These are phyloP conservation scores for Drosophila grimshawi DNA, from an alignment of 1,140 invertebrate species.

Conservation along the genomic window DNA sequence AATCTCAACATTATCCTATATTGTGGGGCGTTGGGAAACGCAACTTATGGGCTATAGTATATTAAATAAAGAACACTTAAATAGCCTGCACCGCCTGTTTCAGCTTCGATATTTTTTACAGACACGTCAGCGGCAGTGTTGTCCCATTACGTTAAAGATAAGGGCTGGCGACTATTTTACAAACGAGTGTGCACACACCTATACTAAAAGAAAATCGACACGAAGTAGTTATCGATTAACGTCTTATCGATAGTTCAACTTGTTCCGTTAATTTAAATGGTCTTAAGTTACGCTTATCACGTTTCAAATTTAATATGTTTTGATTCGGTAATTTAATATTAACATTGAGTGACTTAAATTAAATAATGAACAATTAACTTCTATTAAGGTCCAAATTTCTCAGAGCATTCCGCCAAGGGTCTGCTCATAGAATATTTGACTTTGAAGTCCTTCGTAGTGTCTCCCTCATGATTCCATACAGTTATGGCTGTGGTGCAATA, in stretches of 20 bases:
- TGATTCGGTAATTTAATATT: too few species aligned
- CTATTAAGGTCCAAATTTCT: slow-evolving; percentile 66
- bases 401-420: slow-evolving; percentile 63
- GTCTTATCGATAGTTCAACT: not conserved
- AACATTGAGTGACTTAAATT: slow-evolving; percentile 8
- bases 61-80: slow-evolving; percentile 56
- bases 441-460: slow-evolving; percentile 68
- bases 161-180: slow-evolving; percentile 16
- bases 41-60: slow-evolving; percentile 70
- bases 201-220: not conserved
- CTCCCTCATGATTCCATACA: slow-evolving; percentile 70
- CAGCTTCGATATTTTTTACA: slow-evolving; percentile 59
- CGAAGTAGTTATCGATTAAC: slow-evolving; percentile 10
- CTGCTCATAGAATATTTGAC: slow-evolving; percentile 66
- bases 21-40: slow-evolving; percentile 55
- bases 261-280: not conserved
- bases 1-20: slow-evolving; percentile 72
- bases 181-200: slow-evolving; percentile 22
- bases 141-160: not conserved
- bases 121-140: slow-evolving; percentile 65
- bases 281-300: too few species aligned
- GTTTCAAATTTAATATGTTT: too few species aligned
- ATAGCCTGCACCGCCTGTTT: slow-evolving; percentile 68
- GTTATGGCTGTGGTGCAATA: slow-evolving; percentile 76
- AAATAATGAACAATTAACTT: not conserved